Base-by-base conservation (phyloP, 1,140 invertebrate species). In the Sycophila sp. region DNA sequence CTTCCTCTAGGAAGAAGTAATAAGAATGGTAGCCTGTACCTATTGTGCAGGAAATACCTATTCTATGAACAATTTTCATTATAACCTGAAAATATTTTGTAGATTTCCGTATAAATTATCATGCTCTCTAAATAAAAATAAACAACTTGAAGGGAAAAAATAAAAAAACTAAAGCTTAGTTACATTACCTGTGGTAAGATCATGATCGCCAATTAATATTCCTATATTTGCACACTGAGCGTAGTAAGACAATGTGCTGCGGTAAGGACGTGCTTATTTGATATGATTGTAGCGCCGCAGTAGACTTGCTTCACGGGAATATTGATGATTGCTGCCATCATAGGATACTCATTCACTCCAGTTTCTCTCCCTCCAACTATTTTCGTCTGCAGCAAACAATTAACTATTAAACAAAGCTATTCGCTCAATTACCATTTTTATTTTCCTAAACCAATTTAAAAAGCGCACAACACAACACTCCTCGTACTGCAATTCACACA, bases 241-340 rank as follows among this genome's bases (percentile, higher is more conserved):
- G 72, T 76, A 0, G 10, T 2, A 4, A 90, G 4, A 75, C 92
- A 94, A 76, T 94, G 92, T 1, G 91, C 92, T 0, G 93, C 93
- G 0, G 92, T 91, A 2, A 94, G 3, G 1, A 92, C 86, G 79
- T 91, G 90, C 22, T 78, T 80, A 0, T 80, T 63, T n/a, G 87
- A 85, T 36, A 94, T 89, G 63, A 94, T 89, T 1, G 88, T 88
- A 0, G 83, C 89, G 0, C 92, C 93, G 76, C 93, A 94, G 71
- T 87, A 89, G 0, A 90, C 70, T 0, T 72, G 28, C 4, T 45
- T 53, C 2, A 71, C 62, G 2, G 69, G 47, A 17, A 77, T 42
- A 72, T 90, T 87, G 0, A 90, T 78, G 0, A 92, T 34, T 15
- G 80, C 90, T 0, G 84, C 89, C 90, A 92, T 91, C 87, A 90